Base-by-base conservation (phyloP, 37 sponge, comb jelly and placozoan species). In the Cladorhizidae sp. region DNA sequence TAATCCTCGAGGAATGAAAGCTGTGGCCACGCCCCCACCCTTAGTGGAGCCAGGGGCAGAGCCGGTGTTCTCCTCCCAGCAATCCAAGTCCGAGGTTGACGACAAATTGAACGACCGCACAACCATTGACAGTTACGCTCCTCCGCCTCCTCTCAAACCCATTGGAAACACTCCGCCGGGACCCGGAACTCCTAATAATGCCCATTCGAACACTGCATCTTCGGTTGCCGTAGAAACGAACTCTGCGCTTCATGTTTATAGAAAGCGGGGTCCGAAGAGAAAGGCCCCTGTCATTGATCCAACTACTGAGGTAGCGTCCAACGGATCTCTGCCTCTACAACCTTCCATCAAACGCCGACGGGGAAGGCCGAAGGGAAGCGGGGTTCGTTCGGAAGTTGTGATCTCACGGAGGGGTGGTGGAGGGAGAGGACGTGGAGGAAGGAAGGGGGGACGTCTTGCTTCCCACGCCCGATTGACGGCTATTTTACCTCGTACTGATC, bases 301-400 rank as follows among this genome's bases (percentile, higher is more conserved):
- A 20, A 9, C 14, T 55, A 18, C 56, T 15, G 74, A 32, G 8
- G 9, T 9, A 45, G 58, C 38, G 8, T 14, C 28, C 49, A 43
- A 23, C 15, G n/a, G 3, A 6, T 25, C 42, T 38, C 54, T 50
- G 22, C 9, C 49, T 12, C 5, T 45, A 14, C 67, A 65, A 65
- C 33, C 59, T 23, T 5, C 49, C 49, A 23, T 26, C 21, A 80
- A 86, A 54, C 63, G 74, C 25, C 70, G 70, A 1, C 29, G 85
- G 0, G 85, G 85, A 1, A 42, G 85, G 33, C 85, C 85, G 23
- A 84, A 84, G 55, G 85, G 85, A 14, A 84, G 77, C 56, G 32
- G 59, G n/a, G 32, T 31, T 25, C 26, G 32, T 31, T 26, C 18
- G 12, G 49, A 45, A 45, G 49, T 5, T 45, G 49, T 45, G 49